phyloP scores from a whole-genome alignment of 2,797 vertebrate species.

The Anableps anableps region DNA sequence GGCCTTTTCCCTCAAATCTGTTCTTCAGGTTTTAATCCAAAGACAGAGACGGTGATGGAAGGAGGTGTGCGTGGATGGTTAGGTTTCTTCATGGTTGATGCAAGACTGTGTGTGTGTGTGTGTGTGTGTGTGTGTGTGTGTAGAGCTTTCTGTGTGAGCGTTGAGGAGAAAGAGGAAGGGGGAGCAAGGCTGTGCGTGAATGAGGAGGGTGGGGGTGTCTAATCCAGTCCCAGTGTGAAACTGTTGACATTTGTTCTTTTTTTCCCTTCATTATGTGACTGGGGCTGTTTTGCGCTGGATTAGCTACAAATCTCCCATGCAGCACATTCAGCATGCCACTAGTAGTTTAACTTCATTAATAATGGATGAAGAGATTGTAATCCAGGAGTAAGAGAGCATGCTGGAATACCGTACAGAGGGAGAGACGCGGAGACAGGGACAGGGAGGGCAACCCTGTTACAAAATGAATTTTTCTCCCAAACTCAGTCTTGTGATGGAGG shows the following conservation, averaged over 20 bases:
- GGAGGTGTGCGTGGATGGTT: constrained; percentile 38
- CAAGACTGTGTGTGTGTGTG: constrained; percentile 39
- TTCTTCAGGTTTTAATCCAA: constrained; percentile 88
- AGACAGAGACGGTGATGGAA: constrained; percentile 77
- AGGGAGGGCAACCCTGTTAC: constrained; percentile 44
- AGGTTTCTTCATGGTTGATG: constrained; percentile 40
- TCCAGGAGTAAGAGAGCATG: constrained; percentile 83
- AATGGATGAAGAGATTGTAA: constrained; percentile 99
- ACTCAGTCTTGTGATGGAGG: constrained; percentile 74
- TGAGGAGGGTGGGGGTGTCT: constrained; percentile 85
- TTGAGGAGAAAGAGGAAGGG: constrained; percentile 32
- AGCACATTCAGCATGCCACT: constrained; percentile 99
- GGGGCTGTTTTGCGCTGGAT: constrained; percentile 99
- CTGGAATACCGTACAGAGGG: constrained; percentile 44
- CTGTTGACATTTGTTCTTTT: constrained; percentile 99
- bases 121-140: constrained; percentile 36
- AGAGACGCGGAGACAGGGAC: constrained; percentile 24
- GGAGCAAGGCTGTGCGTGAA: constrained; percentile 48
- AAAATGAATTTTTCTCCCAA: constrained; percentile 15
- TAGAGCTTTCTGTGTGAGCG: constrained; percentile 34
- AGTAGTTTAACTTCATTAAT: constrained; percentile 99
- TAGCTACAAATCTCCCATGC: constrained; percentile 99
- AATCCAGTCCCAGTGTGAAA: constrained; percentile 99
- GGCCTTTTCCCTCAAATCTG: constrained; percentile 81
- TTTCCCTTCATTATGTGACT: constrained; percentile 99